Percentiles rank a stretch among this genome's conserved stretches.
These are phyloP conservation scores for Quadroppia sp. DNA, from an alignment of 2,888 invertebrate species.

Conservation along the genomic window DNA sequence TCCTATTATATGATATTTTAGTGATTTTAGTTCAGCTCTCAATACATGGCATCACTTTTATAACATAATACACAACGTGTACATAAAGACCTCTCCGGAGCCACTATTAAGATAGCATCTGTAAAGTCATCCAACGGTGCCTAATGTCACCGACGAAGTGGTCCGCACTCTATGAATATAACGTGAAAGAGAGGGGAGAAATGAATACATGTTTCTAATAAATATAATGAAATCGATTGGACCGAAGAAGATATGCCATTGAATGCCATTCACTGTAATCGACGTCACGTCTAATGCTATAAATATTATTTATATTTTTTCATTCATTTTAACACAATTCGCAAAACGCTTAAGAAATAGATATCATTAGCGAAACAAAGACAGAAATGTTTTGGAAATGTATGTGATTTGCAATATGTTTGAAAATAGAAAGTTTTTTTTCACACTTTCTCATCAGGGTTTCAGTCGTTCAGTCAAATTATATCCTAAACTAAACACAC, in stretches of 20 bases:
- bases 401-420: too few species aligned
- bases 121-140: conserved; percentile 32
- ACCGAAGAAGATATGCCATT: neutral
- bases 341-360: too few species aligned
- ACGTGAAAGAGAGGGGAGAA: conserved; percentile 18
- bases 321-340: too few species aligned
- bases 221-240: neutral
- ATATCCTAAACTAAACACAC: neutral
- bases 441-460: conserved; percentile 26
- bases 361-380: too few species aligned
- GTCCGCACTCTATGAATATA: conserved; percentile 17
- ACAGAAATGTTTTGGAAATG: too few species aligned
- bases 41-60: conserved; percentile 8
- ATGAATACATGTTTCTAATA: conserved; percentile 25
- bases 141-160: conserved; percentile 34
- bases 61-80: neutral
- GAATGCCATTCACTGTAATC: neutral
- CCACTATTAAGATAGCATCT: conserved; percentile 30
- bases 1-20: conserved; percentile 17
- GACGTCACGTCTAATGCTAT: neutral
- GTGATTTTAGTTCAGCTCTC: conserved; percentile 13
- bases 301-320: too few species aligned
- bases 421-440: conserved; percentile 1
- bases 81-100: conserved; percentile 20
- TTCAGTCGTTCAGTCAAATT: neutral